Evolutionary conservation across 2,113 vertebrate species (phyloP).

Genomic region (Tychaedon coryphoeus): DNA sequence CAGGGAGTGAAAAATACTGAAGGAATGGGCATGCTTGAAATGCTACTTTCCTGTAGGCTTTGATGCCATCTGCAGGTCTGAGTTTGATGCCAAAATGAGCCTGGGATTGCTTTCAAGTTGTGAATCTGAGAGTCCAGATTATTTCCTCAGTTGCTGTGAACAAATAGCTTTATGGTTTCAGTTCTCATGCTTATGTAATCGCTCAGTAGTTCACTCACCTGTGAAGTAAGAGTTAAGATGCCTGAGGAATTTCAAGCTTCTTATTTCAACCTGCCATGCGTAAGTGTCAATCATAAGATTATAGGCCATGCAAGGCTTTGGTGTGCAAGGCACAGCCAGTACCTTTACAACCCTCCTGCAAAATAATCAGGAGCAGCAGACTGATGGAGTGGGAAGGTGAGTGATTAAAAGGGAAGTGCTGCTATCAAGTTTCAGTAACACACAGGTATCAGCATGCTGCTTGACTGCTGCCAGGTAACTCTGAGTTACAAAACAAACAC

Average conservation of each 20-base stretch:
- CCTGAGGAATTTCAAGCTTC: not conserved
- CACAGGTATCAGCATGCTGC: not conserved
- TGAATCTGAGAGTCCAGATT: not conserved
- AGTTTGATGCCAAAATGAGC: not conserved
- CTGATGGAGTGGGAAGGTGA: not conserved
- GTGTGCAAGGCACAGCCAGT: not conserved
- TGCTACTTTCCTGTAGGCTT: not conserved
- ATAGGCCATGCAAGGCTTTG: not conserved
- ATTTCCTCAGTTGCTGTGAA: not conserved
- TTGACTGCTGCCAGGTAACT: not conserved
- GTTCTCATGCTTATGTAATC: not conserved
- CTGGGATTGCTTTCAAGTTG: not conserved
- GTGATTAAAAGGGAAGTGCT: not conserved
- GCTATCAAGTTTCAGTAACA: not conserved
- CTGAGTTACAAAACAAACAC: not conserved
- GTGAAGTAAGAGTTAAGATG: not conserved
- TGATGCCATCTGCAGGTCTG: conserved; percentile 55
- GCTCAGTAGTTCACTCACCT: not conserved
- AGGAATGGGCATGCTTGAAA: not conserved
- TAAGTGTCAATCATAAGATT: not conserved
- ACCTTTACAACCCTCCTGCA: not conserved
- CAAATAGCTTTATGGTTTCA: not conserved
- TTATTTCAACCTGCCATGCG: not conserved
- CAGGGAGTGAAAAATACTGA: not conserved
- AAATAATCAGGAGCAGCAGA: not conserved